Base-by-base conservation (phyloP, 2,797 vertebrate species). In the Amblyraja radiata region DNA sequence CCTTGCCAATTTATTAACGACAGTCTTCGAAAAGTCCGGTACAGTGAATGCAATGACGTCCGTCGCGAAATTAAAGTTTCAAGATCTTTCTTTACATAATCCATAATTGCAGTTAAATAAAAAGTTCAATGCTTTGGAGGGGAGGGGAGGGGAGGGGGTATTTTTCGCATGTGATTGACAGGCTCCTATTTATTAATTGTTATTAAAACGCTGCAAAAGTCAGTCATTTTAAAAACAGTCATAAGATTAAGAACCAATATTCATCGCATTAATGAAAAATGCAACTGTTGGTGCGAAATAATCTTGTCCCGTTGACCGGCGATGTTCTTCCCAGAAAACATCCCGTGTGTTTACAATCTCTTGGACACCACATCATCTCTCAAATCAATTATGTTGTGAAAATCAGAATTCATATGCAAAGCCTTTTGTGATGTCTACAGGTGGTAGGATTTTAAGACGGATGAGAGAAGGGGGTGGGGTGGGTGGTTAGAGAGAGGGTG, bases 371-470 rank as follows among this genome's bases (percentile, higher is more conserved):
- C 84, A 32, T 32, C 18, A 16, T 21, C 16, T n/a, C 61, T 63
- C 61, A 21, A 18, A 65, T 88, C 61, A 88, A 0, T 68, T 3
- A 2, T 88, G n/a, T 21, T 65, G n/a, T 10, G 84, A 11, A 88
- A 86, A 18, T 32, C 61, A 21, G n/a, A 88, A 68, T 88, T 63
- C 6, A 88, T 32, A 32, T 88, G 28, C 6, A 18, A 28, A 88
- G 0, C 28, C 61, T 16, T 32, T 14, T 18, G 0, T 2, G 54
- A 39, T 36, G 18, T 36, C 78, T 16, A 39, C 1, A 18, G 77
- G n/a, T 32, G 32, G 71, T 25, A 21, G 0, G 71, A 73, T 73
- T 18, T 95, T 95, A 92, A 39, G 93, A 93, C 58, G 77, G 65
- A 18, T 68, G 65, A 14, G 65, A 14, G 14, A 14, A 18, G 13